Base-by-base conservation (phyloP, 64 coral and sea anemone genomes). In the Astreopora myriophthalma region DNA sequence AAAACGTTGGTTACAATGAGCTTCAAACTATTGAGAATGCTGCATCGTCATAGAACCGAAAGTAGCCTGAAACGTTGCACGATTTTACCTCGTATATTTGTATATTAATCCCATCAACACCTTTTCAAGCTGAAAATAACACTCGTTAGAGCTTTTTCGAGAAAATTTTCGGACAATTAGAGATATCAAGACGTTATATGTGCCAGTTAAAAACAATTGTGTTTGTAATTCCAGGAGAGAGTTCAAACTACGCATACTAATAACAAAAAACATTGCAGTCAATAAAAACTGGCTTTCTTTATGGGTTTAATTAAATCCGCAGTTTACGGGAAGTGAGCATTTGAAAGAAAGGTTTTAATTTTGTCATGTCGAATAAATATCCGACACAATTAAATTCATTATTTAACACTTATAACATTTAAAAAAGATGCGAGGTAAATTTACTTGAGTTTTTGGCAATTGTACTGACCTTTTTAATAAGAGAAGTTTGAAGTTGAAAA, bases 201-300 rank as follows among this genome's bases (percentile, higher is more conserved):
- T 76, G 90, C 60, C 79, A 92, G 89, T 74, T 92, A 32, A 57
- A 85, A 92, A 92, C 84, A 71, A 92, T 92, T 86, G 66, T 92
- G 79, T 85, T 75, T 72, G 36, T 55, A 86, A 92, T 92, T 86
- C 71, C 90, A 51, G 74, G 80, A 71, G 65, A 73, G 80, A 86
- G 66, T 92, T 92, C 70, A 92, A 86, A 72, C 10, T 16, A 3
- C 38, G 38, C 72, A 66, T 86, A 85, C 63, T 85, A 86, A 85
- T 61, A 92, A 92, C 69, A 92, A 49, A 86, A 92, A 76, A 92
- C 90, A 92, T 46, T 64, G 80, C 10, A 92, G 52, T 75, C 90
- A 92, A 92, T 92, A 86, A 91, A 83, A 91, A 84, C 69, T 71
- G 75, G 61, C 69, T 74, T 84, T 69, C 79, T 91, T 39, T 55